Evolutionary conservation across 2,113 vertebrate species (phyloP).

Genomic region (Neodon shergylaensis): DNA sequence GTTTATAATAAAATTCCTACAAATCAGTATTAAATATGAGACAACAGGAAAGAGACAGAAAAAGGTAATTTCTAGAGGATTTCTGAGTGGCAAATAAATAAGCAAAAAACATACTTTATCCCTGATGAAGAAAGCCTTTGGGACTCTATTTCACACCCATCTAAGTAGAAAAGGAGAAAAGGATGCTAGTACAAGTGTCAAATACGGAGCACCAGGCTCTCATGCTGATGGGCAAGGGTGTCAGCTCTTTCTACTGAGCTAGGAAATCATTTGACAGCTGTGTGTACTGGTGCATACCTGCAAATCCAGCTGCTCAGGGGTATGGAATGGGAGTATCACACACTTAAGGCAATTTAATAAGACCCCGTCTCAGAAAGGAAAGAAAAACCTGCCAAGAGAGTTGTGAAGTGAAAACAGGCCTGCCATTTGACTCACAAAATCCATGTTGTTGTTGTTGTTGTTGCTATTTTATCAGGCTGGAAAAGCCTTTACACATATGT

Average conservation of each 20-base stretch:
- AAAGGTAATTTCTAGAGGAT: constrained; percentile 4
- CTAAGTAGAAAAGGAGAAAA: not conserved
- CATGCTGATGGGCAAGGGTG: not conserved
- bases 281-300: not conserved
- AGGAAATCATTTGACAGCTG: constrained; percentile 23
- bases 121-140: not conserved
- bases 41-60: not conserved
- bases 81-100: not conserved
- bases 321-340: not conserved
- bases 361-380: not conserved
- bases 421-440: constrained; percentile 14
- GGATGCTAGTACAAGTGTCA: not conserved
- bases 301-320: not conserved
- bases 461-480: not conserved
- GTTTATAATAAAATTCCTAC: constrained; percentile 38
- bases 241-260: not conserved
- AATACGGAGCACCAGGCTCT: not conserved
- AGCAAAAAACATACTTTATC: constrained; percentile 1
- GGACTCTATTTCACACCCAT: constrained; percentile 5
- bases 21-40: constrained; percentile 13
- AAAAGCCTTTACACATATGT: not conserved
- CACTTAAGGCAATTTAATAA: not conserved
- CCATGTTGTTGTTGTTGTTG: not conserved
- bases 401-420: not conserved
- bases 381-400: not conserved